Evolutionary conservation across 1,140 invertebrate genomes (phyloP), one percentile per base, ranked within the genome.

Genomic region (Pomacea maculata): DNA sequence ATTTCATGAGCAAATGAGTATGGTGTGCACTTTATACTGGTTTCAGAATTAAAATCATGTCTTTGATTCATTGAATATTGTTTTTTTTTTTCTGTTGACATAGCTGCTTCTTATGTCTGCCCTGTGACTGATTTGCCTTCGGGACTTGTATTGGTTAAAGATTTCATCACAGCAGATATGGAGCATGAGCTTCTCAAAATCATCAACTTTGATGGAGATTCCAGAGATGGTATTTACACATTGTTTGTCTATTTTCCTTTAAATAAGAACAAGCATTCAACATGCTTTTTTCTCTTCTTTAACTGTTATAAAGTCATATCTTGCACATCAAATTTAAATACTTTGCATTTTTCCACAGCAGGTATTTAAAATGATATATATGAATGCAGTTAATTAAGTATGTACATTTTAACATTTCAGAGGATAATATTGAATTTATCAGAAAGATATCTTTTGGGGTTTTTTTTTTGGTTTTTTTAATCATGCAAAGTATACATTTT

Each of bases 91-190:
- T 75, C 67, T 74, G 80, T 83, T 21, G 74, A 61, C 15, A 61
- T 61, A 89, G 88, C 85, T 75, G 86, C 87, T 54, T n/a, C 80
- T 0, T 80, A 75, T 80, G 61, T 87, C 21, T 78, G 82, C 12
- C 86, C 87, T 45, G 85, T 85, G 10, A 73, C 15, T 15, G 84
- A 85, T 21, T 79, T 85, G 74, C 96, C 96, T n/a, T 88, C 92
- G 79, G 97, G 96, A 14, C 92, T 98, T n/a, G 87, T 91, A 61
- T 75, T 98, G 79, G 80, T 96, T 63, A 88, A 94, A 78, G 91
- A 97, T 88, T 96, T 97, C 92, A 92, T 98, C 55, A 93, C 92
- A 72, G 89, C 92, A 81, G 92, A 94, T 73, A 95, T 97, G 92
- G 96, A 97, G 89, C 65, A 88, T 9, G 63, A 82, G n/a, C 90